phyloP scores from a whole-genome alignment of 2,888 invertebrate genomes.

The Dryocosmus kuriphilus region DNA sequence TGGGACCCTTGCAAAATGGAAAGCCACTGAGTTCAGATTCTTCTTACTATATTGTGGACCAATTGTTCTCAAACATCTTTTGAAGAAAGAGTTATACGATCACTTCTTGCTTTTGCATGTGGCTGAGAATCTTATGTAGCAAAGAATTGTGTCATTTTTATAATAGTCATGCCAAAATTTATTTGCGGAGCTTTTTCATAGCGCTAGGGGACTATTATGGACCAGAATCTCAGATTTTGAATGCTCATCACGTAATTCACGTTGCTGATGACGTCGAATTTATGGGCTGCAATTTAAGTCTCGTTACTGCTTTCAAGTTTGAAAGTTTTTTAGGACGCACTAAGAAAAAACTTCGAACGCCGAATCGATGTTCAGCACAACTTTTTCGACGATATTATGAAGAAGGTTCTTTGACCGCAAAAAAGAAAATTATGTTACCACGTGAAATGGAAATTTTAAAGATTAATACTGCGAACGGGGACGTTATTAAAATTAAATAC shows the following conservation, averaged over 20 bases:
- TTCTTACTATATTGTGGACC: no score
- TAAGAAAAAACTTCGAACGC: slow-evolving; percentile 43
- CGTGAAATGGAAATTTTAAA: slow-evolving; percentile 21
- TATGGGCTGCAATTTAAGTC: slow-evolving; percentile 32
- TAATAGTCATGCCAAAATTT: slow-evolving; percentile 51
- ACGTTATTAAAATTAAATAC: slow-evolving; percentile 34
- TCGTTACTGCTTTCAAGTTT: slow-evolving; percentile 32
- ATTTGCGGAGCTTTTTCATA: no score
- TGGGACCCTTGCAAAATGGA: slow-evolving; percentile 52
- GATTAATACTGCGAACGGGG: neutral
- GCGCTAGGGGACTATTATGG: no score
- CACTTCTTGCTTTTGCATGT: slow-evolving; percentile 59
- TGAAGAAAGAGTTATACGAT: slow-evolving; percentile 50
- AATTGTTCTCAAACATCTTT: no score
- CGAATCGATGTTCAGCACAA: slow-evolving; percentile 47
- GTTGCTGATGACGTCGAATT: slow-evolving; percentile 47
- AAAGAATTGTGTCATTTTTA: slow-evolving; percentile 27
- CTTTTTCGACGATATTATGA: slow-evolving; percentile 50
- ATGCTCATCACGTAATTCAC: slow-evolving; percentile 45
- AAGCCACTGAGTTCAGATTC: no score
- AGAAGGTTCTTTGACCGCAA: neutral
- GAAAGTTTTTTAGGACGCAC: slow-evolving; percentile 45
- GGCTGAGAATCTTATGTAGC: slow-evolving; percentile 54
- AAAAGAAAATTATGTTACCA: slow-evolving; percentile 1
- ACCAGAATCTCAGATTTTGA: slow-evolving; percentile 16